phyloP scores from a whole-genome alignment of 1,140 invertebrate species.

The Elymnias hypermnestra region DNA sequence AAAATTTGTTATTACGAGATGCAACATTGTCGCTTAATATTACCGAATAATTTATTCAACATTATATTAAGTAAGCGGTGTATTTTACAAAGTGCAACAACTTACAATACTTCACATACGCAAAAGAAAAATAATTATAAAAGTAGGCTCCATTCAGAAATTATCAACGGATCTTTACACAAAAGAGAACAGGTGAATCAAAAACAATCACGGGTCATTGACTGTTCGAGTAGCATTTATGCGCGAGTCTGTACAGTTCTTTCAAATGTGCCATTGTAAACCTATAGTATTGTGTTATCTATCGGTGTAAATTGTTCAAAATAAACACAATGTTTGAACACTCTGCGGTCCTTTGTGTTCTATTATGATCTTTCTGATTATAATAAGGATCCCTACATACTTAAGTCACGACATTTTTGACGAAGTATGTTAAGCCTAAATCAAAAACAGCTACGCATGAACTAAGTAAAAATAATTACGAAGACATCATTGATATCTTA shows the following conservation, averaged over 20 bases:
- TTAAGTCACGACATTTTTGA: constrained; percentile 5
- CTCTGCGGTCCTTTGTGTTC: constrained; percentile 30
- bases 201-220: constrained; percentile 43
- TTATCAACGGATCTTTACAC: constrained; percentile 27
- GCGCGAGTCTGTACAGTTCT: constrained; percentile 48
- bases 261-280: constrained; percentile 55
- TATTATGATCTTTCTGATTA: constrained; percentile 45
- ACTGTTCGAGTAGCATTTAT: constrained; percentile 42
- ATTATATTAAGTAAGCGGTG: too few species aligned
- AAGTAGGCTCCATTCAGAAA: constrained; percentile 15
- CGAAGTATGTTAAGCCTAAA: constrained; percentile 13
- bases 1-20: too few species aligned
- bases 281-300: constrained; percentile 50
- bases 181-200: constrained; percentile 29
- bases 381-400: constrained; percentile 31
- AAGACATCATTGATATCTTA: too few species aligned
- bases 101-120: neutral
- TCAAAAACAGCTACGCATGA: too few species aligned
- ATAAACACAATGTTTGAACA: constrained; percentile 46
- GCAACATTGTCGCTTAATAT: too few species aligned
- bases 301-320: constrained; percentile 47
- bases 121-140: constrained; percentile 17
- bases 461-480: too few species aligned
- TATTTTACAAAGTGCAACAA: constrained; percentile 1
- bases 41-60: too few species aligned